These are phyloP conservation scores for Hemiscyllium ocellatum DNA, from an alignment of 2,113 vertebrate genomes.

Conservation along the genomic window DNA sequence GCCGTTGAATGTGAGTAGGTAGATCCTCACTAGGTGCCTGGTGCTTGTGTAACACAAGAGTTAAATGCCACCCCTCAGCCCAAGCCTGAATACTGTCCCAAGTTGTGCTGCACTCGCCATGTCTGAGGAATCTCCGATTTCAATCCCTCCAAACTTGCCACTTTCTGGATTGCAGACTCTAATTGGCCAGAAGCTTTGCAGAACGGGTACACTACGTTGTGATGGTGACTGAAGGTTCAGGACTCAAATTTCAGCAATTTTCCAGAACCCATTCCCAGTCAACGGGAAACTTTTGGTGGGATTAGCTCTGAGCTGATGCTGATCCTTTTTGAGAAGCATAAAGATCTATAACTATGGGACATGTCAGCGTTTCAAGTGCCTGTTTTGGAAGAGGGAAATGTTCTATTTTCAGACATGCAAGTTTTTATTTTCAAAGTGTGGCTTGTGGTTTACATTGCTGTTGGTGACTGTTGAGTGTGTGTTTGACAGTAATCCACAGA, in stretches of 20 bases:
- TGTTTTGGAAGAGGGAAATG: neutral
- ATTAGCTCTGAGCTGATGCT: neutral
- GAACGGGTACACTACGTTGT: neutral
- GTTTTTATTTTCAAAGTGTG: neutral
- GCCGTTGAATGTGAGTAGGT: neutral
- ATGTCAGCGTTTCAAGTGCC: neutral
- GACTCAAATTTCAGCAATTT: neutral
- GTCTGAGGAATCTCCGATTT: neutral
- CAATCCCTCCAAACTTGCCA: neutral
- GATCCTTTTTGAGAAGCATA: neutral
- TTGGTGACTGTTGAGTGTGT: neutral
- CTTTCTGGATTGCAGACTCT: neutral
- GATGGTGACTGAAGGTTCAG: neutral
- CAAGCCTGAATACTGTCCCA: neutral
- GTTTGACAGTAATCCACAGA: neutral
- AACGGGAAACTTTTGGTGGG: neutral
- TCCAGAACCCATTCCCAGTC: neutral
- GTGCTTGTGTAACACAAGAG: neutral
- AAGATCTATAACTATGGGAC: neutral
- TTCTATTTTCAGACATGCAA: neutral
- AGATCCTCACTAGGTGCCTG: neutral
- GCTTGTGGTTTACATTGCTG: conserved; percentile 7
- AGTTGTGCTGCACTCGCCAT: neutral
- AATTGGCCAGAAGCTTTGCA: neutral
- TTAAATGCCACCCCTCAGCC: neutral